Percentiles rank a stretch among this genome's conserved stretches.
These are phyloP conservation scores for Halichoeres trimaculatus DNA, from an alignment of 2,113 vertebrate species.

Conservation along the genomic window DNA sequence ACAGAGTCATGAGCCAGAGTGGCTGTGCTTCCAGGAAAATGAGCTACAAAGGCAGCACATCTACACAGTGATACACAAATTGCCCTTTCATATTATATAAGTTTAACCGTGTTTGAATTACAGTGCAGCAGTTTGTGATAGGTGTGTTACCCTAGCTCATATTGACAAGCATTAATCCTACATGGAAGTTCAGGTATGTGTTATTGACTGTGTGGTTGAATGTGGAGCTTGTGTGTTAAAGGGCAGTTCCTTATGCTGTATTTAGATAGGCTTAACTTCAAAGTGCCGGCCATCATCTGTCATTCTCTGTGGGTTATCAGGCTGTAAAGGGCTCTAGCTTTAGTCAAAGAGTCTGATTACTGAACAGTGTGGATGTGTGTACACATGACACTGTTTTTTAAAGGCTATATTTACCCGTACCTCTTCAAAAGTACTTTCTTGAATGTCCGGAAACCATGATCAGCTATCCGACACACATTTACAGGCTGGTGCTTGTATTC, in stretches of 20 bases:
- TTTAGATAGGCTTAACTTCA: slow-evolving; percentile 76
- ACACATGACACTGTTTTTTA: slow-evolving; percentile 65
- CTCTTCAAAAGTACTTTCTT: slow-evolving; percentile 66
- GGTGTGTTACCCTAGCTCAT: slow-evolving; percentile 44
- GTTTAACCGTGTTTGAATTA: slow-evolving; percentile 40
- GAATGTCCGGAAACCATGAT: slow-evolving; percentile 53
- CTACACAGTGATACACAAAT: slow-evolving; percentile 26
- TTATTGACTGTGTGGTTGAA: slow-evolving; percentile 67
- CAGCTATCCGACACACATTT: slow-evolving; percentile 58
- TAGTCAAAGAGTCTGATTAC: slow-evolving; percentile 55
- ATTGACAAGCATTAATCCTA: slow-evolving; percentile 66
- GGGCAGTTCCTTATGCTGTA: slow-evolving; percentile 59
- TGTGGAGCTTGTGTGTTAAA: slow-evolving; percentile 67
- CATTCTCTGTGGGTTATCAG: slow-evolving; percentile 69
- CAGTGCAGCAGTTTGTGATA: slow-evolving; percentile 16
- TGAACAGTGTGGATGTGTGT: slow-evolving; percentile 40
- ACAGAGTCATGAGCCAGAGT: slow-evolving; percentile 40
- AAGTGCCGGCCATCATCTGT: slow-evolving; percentile 71
- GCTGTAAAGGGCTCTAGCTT: slow-evolving; percentile 32
- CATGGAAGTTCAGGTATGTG: slow-evolving; percentile 72
- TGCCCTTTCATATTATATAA: slow-evolving; percentile 32
- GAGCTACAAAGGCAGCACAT: slow-evolving; percentile 26
- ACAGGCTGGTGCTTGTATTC: slow-evolving; percentile 22
- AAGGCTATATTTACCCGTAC: slow-evolving; percentile 68
- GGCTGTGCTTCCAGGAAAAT: slow-evolving; percentile 55